Base-by-base conservation (phyloP, 2,797 vertebrate genomes). In the Myripristis jacobus region DNA sequence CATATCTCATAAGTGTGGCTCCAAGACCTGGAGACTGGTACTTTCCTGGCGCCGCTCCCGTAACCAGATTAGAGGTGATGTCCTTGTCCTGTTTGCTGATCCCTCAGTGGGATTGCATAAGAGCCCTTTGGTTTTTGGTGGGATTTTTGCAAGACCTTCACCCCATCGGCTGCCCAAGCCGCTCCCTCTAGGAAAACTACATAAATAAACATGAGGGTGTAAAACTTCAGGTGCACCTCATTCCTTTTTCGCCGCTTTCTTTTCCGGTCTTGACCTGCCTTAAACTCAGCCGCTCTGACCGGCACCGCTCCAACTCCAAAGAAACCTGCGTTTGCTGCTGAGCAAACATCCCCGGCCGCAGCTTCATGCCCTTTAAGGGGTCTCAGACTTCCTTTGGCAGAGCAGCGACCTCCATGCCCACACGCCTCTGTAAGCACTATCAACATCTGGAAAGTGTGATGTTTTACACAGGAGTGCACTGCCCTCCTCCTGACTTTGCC, bases 161-260 rank as follows among this genome's bases (percentile, higher is more conserved):
- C 21, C 31, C 29, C 31, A 29, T 29, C 36, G 48, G 56, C 31
- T 60, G 34, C 51, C 46, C 46, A 31, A 48, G 21, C 29, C 4
- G 3, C 41, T 81, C 71, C 71, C 48, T 85, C 68, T 62, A 79
- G 61, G 80, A 91, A 86, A 82, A 55, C 41, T 19, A 62, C 55
- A 67, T 46, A 72, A 86, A 70, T 55, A 82, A 88, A 84, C 48
- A 43, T 0, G 0, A 56, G 24, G 1, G 53, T 52, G 65, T 84
- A 62, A 83, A 89, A 80, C 79, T 66, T 86, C 75, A 90, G 85
- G 63, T 87, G 80, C 60, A 75, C 48, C 76, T 77, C 54, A 55
- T 15, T 67, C 8, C 29, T 73, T 77, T 74, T 70, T 71, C 53
- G 27, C 48, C 52, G 66, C 52, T 38, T 31, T 34, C 60, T 34